phyloP scores from a whole-genome alignment of 2,888 invertebrate species.

The Myathropa florea region DNA sequence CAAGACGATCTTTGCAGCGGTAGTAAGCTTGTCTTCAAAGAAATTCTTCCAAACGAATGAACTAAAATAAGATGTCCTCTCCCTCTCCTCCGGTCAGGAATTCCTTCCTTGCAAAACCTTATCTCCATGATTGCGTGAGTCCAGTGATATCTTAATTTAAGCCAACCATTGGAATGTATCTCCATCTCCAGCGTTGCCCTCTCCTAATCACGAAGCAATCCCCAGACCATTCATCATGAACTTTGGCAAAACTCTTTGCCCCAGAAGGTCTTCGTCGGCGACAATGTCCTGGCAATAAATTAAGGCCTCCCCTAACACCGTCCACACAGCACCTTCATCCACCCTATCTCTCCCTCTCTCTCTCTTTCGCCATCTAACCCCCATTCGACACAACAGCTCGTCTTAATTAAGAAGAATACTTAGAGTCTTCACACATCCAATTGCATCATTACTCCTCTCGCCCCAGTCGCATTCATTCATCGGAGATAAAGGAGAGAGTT shows the following conservation, averaged over 20 bases:
- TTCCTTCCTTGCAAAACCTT: too few species aligned
- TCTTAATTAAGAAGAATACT: conserved; percentile 50
- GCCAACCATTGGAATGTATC: neutral
- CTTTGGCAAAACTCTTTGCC: neutral
- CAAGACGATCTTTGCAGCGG: too few species aligned
- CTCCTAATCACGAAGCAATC: neutral
- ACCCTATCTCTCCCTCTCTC: too few species aligned
- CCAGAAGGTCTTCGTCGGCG: neutral
- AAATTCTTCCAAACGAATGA: too few species aligned
- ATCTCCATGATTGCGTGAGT: too few species aligned
- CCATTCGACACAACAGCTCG: conserved; percentile 7
- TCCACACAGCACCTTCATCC: too few species aligned
- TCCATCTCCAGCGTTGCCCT: neutral
- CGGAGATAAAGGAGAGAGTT: neutral
- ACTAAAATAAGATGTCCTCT: too few species aligned
- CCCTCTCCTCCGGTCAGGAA: too few species aligned
- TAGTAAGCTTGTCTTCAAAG: too few species aligned
- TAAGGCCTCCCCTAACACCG: too few species aligned
- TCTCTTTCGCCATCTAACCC: neutral
- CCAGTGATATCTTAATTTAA: too few species aligned
- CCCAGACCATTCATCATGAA: neutral
- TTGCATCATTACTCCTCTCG: conserved; percentile 13
- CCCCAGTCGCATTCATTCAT: neutral
- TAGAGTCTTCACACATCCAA: conserved; percentile 39
- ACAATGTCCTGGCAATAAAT: neutral